Base-by-base conservation (phyloP, 2,113 vertebrate genomes). In the Pollachius pollachius region DNA sequence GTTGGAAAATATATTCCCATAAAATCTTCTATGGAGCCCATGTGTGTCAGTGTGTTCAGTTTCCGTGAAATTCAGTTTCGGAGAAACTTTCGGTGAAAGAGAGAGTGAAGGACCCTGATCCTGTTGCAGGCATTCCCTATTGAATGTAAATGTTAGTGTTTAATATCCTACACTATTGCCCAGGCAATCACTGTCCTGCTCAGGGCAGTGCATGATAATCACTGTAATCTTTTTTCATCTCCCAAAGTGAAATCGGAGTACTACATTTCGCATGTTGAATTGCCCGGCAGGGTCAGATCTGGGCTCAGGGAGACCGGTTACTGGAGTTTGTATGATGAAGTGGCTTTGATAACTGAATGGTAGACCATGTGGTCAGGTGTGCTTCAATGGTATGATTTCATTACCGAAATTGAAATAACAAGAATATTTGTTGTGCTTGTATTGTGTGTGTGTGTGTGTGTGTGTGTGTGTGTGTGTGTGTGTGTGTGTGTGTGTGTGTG, bases 181-280 rank as follows among this genome's bases (percentile, higher is more conserved):
- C 68, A 62, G 67, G 56, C 68, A 67, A 67, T 76, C 72, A 27
- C 71, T 64, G 19, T 67, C 58, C 37, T 69, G 76, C 75, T 81
- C 57, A 60, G 52, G 15, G 74, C 66, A 16, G 77, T 70, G 64
- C 11, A 9, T 34, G 60, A 76, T 78, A 59, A 77, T 83, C 70
- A 75, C 65, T 66, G 48, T 48, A 68, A 75, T 82, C 60, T 37
- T 79, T 79, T 78, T 65, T 23, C 59, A 52, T 69, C 27, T 65
- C 52, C 74, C 37, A 15, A 72, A 74, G 70, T 68, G 73, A 59
- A 73, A 64, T 73, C 30, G 59, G 72, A 85, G 64, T 77, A 82
- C 83, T 81, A 74, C 41, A 13, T 13, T 9, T 13, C 63, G 30
- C 0, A 15, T 56, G 72, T 71, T 73, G 82, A 82, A 84, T 81